Evolutionary conservation across 30 jellyfish, hydroid and myxozoan genomes (phyloP).

Genomic region (Aurelia sp.): DNA sequence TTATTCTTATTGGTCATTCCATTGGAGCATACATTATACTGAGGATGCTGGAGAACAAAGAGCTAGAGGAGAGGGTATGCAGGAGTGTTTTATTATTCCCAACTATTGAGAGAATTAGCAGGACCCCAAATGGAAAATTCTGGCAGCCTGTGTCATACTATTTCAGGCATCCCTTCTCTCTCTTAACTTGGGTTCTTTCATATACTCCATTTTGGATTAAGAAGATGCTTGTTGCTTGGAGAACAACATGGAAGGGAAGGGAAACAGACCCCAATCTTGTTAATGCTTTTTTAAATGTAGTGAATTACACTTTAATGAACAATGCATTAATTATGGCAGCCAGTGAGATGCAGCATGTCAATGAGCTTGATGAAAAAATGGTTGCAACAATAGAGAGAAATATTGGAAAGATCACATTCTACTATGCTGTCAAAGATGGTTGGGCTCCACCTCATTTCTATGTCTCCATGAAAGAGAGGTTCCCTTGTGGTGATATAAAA

Average conservation of each 20-base stretch:
- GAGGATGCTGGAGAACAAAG: constrained; percentile 59
- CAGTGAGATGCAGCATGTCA: constrained; percentile 74
- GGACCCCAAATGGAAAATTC: constrained; percentile 85
- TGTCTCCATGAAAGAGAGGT: constrained; percentile 66
- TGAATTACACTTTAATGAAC: constrained; percentile 66
- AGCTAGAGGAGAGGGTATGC: constrained; percentile 33
- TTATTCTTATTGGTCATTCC: constrained; percentile 85
- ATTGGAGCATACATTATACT: constrained; percentile 83
- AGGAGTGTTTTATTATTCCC: constrained; percentile 73
- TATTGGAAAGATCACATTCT: constrained; percentile 57
- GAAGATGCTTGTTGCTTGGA: constrained; percentile 74
- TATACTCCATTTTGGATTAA: constrained; percentile 71
- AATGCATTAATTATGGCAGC: constrained; percentile 85
- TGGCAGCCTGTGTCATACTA: constrained; percentile 87
- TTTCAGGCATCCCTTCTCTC: constrained; percentile 70
- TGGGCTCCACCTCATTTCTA: constrained; percentile 92
- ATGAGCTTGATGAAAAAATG: constrained; percentile 53
- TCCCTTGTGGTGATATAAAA: constrained; percentile 77
- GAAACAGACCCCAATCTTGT: constrained; percentile 45
- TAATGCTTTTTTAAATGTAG: constrained; percentile 46
- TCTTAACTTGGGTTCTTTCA: constrained; percentile 63
- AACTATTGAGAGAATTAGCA: constrained; percentile 51
- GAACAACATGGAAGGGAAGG: constrained; percentile 84
- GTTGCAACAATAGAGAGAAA: constrained; percentile 43
- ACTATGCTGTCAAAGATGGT: constrained; percentile 75